Evolutionary conservation across 2,797 vertebrate species (phyloP).

Genomic region (Percopsis omiscomaycus): DNA sequence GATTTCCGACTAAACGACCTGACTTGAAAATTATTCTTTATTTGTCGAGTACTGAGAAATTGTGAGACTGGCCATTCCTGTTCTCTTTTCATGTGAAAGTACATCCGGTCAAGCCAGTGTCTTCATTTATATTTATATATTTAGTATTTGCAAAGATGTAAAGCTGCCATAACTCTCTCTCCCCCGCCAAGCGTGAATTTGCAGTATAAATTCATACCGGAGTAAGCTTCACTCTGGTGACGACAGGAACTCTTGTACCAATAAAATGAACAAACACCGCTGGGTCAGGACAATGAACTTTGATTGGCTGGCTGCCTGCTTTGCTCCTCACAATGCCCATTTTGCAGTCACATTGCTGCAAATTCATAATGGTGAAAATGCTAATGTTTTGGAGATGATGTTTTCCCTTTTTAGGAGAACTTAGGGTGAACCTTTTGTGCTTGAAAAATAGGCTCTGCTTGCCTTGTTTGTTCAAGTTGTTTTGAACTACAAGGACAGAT

Average conservation of each 20-base stretch:
- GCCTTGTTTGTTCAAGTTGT: not conserved
- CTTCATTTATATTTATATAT: too few relatives aligned
- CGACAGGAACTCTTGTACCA: constrained; percentile 17
- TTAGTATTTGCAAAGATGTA: constrained; percentile 6
- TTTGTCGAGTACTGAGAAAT: too few relatives aligned
- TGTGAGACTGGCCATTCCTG: too few relatives aligned
- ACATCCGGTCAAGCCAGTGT: too few relatives aligned
- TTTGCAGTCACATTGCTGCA: not conserved
- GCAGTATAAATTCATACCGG: constrained; percentile 20
- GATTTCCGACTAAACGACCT: too few relatives aligned
- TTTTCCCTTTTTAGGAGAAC: constrained; percentile 6
- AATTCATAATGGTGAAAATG: constrained; percentile 2
- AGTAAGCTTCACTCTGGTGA: constrained; percentile 12
- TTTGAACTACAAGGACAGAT: constrained; percentile 11
- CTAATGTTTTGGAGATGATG: not conserved
- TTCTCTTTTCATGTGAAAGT: too few relatives aligned
- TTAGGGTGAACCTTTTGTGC: not conserved
- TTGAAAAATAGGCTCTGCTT: not conserved
- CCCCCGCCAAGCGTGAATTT: not conserved
- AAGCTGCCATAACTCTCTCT: constrained; percentile 23
- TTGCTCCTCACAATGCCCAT: constrained; percentile 9
- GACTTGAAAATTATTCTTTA: too few relatives aligned
- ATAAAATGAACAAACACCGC: constrained; percentile 35
- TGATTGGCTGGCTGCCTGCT: constrained; percentile 24
- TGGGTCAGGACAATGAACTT: constrained; percentile 10